Conservation (phyloP, 2,888 invertebrate genomes). For the Dasysyrphus tricinctus region DNA sequence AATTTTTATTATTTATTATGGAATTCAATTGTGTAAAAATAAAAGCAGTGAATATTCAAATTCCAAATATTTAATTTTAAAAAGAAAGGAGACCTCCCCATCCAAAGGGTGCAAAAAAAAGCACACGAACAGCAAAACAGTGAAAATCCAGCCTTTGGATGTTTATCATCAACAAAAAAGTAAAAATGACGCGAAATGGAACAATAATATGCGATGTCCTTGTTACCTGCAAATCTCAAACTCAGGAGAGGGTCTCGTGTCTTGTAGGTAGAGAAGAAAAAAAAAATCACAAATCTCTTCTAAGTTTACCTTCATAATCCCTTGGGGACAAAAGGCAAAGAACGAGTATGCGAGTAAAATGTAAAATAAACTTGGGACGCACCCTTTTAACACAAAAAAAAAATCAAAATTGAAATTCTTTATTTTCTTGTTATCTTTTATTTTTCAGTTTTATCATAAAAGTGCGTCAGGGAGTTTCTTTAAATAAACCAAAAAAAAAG, state of each 20-base stretch:
- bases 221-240: constrained; percentile 9
- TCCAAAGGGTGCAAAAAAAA: background rate
- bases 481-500: background rate
- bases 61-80: background rate
- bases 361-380: constrained; percentile 28
- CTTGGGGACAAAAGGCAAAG: constrained; percentile 22
- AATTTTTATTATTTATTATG: constrained; percentile 4
- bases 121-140: background rate
- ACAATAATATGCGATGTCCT: constrained; percentile 41
- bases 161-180: background rate
- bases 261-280: background rate
- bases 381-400: constrained; percentile 49
- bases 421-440: constrained; percentile 44
- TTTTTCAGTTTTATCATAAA: constrained; percentile 17
- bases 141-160: background rate
- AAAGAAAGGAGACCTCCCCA: background rate
- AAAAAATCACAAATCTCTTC: constrained; percentile 9
- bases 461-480: constrained; percentile 15
- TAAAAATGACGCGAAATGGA: constrained; percentile 18
- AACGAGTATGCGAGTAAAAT: constrained; percentile 14
- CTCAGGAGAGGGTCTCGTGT: background rate
- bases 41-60: background rate
- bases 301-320: constrained; percentile 26
- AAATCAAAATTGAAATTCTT: constrained; percentile 63
- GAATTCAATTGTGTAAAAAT: background rate